Base-by-base conservation (phyloP, 1,140 invertebrate species). In the Agrypnia vestita region DNA sequence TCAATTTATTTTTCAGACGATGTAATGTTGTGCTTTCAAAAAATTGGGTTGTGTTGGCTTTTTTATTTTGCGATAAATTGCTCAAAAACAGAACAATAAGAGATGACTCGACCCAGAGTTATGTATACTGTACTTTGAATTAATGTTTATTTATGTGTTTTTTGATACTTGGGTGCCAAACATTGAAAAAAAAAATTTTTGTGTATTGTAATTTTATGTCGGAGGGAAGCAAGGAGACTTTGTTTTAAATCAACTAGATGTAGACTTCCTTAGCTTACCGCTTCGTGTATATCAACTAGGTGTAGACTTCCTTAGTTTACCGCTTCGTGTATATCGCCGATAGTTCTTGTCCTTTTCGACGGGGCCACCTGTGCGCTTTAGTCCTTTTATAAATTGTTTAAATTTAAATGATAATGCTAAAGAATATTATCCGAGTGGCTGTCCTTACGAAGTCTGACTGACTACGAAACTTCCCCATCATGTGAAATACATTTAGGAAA, bases 161-260 rank as follows among this genome's bases (percentile, higher is more conserved):
- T 80, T 83, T 80, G 79, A 80, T 79, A 80, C 79, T 72, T 64
- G 79, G 82, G 82, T 83, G 82, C 82, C 82, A 83, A 83, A 83
- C 79, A 51, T 74, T 79, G 73, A 78, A 80, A 83, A 76, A 56
- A 12, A 69, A 25, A 69, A 43, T 76, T 17, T 73, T 53, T 73
- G 21, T 71, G 21, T 73, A 80, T 72, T 80, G 81, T 83, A 83
- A 83, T 83, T 76, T 79, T 56, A 71, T 51, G 35, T 62, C 25
- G 55, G 64, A 82, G 59, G 75, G 73, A 44, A 77, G 78, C 77
- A 35, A 78, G 81, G 81, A 79, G 81, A 79, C 35, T 82, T 73
- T 49, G 74, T 82, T 61, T 76, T 56, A 71, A 59, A 64, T 76
- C 74, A 35, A 81, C 13, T 75, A 76, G 71, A 76, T 49, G 17